Conservation (phyloP, 2,888 invertebrate species). For the Cistogaster globosa region DNA sequence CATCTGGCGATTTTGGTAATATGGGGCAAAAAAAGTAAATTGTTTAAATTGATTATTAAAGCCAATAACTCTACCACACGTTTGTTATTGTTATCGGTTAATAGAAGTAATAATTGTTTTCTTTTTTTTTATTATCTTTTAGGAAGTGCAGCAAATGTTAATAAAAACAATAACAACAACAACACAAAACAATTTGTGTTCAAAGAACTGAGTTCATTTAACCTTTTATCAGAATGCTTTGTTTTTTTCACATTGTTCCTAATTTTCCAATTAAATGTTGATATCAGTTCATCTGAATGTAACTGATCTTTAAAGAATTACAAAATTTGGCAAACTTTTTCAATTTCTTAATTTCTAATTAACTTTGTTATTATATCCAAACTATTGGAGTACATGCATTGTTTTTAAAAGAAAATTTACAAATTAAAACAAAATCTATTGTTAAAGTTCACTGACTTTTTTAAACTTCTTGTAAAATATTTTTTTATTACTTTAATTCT, state of each 20-base stretch:
- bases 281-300: conserved; percentile 46
- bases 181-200: conserved; percentile 19
- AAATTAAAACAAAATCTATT: conserved; percentile 29
- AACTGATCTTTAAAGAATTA: conserved; percentile 27
- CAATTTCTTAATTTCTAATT: conserved; percentile 43
- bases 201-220: conserved; percentile 49
- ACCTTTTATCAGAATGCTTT: conserved; percentile 12
- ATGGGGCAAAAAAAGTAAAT: neutral
- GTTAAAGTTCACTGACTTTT: conserved; percentile 58
- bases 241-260: neutral
- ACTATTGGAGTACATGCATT: conserved; percentile 10
- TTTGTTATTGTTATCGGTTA: conserved; percentile 51
- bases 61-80: conserved; percentile 29
- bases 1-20: neutral
- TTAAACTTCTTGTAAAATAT: conserved; percentile 19
- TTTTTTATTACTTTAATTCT: neutral
- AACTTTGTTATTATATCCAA: conserved; percentile 1
- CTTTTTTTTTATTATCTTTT: neutral
- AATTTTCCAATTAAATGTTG: neutral
- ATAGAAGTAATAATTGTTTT: conserved; percentile 5
- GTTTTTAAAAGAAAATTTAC: conserved; percentile 22
- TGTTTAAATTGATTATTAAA: neutral
- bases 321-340: neutral
- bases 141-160: conserved; percentile 17
- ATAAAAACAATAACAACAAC: conserved; percentile 22